Evolutionary conservation across 2,113 vertebrate species (phyloP), one percentile per base, ranked within the genome.

Genomic region (Aptenodytes forsteri): DNA sequence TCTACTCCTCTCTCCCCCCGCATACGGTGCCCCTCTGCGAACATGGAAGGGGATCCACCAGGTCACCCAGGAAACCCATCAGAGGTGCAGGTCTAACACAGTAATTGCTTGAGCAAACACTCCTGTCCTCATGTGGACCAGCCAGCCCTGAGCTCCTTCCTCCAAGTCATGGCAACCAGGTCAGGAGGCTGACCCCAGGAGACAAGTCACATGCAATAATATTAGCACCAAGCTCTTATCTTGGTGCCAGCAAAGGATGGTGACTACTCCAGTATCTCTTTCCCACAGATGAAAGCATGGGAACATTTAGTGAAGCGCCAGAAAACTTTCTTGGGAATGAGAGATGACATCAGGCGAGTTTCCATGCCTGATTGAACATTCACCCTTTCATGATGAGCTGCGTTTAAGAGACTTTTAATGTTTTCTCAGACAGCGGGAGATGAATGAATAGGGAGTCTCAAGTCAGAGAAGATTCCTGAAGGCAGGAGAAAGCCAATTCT

Each of bases 201-300:
- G 58, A 84, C 10, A 1, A 59, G 20, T 55, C 73, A 64, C 20
- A 62, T 1, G 13, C 14, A 17, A 18, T 44, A 54, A 30, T 15
- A 64, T 12, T 18, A 82, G 66, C 17, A 56, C 30, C 36, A 77
- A 77, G 54, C 42, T 54, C 87, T 89, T 83, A 89, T 89, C 75
- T 96, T 30, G 4, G 25, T 70, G 89, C 62, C 75, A 92, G 66
- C n/a, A 59, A 62, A 91, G 58, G 55, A 90, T 62, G 55, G 62
- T 73, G 85, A 40, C 23, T 86, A 34, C 34, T 32, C 55, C 16
- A n/a, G n/a, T 81, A 62, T 80, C 81, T 89, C 62, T 88, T 96
- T 96, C 76, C 67, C 91, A 93, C 62, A 91, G 62, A 96, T 83
- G 25, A 96, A 95, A 95, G 79, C 84, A 94, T 83, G 89, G 64